Evolutionary conservation across 2,113 vertebrate genomes (phyloP), one percentile per base, ranked within the genome.

Genomic region (Leucoraja erinaceus): DNA sequence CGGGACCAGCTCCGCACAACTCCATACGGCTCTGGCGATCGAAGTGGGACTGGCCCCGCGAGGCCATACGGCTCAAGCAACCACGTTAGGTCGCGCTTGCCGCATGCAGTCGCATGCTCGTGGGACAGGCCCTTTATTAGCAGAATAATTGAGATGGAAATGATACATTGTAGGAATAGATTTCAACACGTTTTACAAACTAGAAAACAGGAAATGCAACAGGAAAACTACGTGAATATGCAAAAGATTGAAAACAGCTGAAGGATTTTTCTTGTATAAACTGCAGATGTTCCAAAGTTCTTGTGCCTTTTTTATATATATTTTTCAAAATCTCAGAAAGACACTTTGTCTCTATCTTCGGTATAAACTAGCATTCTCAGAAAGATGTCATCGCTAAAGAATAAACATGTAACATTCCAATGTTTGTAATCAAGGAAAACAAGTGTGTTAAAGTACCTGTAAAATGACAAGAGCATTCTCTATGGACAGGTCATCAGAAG

Each of bases 381-480:
- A 93, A 70, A 47, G 47, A 61, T 25, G 28, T 68, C 22, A 61
- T 66, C 47, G 88, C 8, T 90, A 63, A 75, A n/a, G 1, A 74
- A n/a, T 61, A 25, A 93, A 33, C n/a, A 63, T 10, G 81, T 7
- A 93, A n/a, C 8, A 78, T 54, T 31, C 31, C 25, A 93, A 61
- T 61, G 10, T n/a, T 47, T 68, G 76, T 59, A 93, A 38, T 79
- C n/a, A 79, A 20, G 28, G 38, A 18, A 25, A 59, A 70, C 56
- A 66, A 83, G 20, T 38, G 22, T 18, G 76, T n/a, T 93, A 86
- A 38, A 94, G 95, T 94, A 99, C 98, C 98, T 99, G 99, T n/a
- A 99, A 95, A 93, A 99, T 98, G 94, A 99, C 98, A 93, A 99
- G 96, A 31, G 99, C 99, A 93, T 99, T 99, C 95, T 99, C 99